A percentile compares a stretch with the other conserved stretches of the same genome.
Evolutionary conservation across 2,797 vertebrate genomes (phyloP).

Genomic region (Phrynocephalus vlangalii): DNA sequence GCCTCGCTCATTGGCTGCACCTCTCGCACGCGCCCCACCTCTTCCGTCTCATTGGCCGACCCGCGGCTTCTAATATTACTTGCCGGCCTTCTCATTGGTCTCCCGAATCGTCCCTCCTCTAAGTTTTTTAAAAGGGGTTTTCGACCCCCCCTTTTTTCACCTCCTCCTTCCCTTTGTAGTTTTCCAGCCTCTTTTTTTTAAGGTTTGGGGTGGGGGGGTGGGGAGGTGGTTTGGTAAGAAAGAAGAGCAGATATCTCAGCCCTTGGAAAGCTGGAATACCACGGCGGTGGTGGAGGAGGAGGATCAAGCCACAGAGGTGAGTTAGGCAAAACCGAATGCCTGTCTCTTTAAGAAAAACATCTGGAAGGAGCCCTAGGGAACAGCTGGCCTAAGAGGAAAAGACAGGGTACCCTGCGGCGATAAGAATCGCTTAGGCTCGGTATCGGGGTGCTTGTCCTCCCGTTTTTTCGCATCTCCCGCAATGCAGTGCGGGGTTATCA

Average conservation of each 20-base stretch:
- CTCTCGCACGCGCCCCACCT: background rate
- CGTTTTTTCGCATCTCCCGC: background rate
- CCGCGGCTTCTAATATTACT: background rate
- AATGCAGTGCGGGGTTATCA: background rate
- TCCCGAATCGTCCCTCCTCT: background rate
- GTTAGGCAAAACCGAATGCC: background rate
- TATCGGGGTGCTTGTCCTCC: background rate
- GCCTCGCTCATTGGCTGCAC: constrained; percentile 13
- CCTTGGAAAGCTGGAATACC: background rate
- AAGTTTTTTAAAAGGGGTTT: constrained; percentile 29
- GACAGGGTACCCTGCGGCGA: background rate
- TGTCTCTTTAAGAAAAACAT: constrained; percentile 25
- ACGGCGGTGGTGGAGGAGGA: background rate
- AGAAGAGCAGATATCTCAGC: background rate
- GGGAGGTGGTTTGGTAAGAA: background rate
- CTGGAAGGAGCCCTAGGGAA: constrained; percentile 5
- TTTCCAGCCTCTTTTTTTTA: background rate
- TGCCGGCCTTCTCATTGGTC: constrained; percentile 1
- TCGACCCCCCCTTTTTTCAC: background rate
- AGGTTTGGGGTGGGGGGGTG: background rate
- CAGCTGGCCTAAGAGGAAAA: constrained; percentile 25
- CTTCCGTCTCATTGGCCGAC: background rate
- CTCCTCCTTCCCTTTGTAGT: background rate
- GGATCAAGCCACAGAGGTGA: constrained; percentile 15
- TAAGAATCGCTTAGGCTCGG: background rate